Evolutionary conservation across 2,888 invertebrate genomes (phyloP).

Genomic region (Omphaloscelis lunosa): DNA sequence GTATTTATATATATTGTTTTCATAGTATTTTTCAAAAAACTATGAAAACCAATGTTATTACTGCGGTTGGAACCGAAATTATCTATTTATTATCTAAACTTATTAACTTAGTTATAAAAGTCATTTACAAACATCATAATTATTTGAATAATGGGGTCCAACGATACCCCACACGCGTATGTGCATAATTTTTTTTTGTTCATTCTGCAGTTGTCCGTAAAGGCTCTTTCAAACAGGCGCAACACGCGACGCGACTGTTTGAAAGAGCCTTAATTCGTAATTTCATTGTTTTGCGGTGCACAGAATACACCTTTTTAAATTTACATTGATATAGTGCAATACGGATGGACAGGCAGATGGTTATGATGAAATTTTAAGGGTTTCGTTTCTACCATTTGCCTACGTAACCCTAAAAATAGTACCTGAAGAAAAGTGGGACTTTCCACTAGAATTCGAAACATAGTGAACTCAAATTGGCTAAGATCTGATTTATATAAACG

Average conservation of each 20-base stretch:
- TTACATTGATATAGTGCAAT: not conserved
- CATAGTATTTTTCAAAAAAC: not conserved
- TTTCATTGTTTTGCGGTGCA: not conserved
- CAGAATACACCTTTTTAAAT: not conserved
- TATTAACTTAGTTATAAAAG: too few relatives aligned
- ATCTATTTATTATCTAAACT: not conserved
- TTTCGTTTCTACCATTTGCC: not conserved
- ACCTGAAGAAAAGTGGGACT: slow-evolving; percentile 1
- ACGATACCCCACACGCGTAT: not conserved
- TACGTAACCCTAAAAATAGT: not conserved
- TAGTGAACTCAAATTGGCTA: slow-evolving; percentile 1
- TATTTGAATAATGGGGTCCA: not conserved
- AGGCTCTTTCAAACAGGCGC: too few relatives aligned
- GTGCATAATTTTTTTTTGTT: not conserved
- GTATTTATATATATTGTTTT: too few relatives aligned
- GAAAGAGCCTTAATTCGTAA: too few relatives aligned
- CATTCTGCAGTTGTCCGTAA: not conserved
- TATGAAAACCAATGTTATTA: not conserved
- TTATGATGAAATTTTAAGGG: not conserved
- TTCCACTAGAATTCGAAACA: slow-evolving; percentile 12
- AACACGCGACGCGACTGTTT: too few relatives aligned
- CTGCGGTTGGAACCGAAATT: not conserved
- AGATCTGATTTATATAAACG: slow-evolving; percentile 2
- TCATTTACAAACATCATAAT: too few relatives aligned
- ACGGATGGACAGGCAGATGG: not conserved